Base-by-base conservation (phyloP, 2,888 invertebrate species). In the Tiphia femorata region DNA sequence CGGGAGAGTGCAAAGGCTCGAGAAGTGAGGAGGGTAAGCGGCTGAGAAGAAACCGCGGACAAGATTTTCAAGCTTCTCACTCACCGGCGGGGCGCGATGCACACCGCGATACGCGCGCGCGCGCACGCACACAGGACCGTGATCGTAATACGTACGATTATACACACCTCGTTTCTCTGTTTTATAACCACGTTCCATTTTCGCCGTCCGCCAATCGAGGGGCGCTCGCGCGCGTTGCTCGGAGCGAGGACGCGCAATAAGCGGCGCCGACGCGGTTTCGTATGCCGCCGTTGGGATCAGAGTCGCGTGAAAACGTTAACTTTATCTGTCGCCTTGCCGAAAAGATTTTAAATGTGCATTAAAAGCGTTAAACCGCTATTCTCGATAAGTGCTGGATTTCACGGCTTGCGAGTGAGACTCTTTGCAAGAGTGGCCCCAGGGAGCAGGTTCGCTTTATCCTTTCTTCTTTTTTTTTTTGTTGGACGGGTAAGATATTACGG, bases 351-450 rank as follows among this genome's bases (percentile, higher is more conserved):
- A 73, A 72, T 67, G 66, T 64, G 58, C 64, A 64, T 61, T 61
- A 67, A 72, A n/a, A 58, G 65, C 67, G 67, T 70, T 65, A 72
- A 70, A 67, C 66, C 66, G 68, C 62, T 60, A 70, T 63, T 52
- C 60, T 62, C 60, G 59, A 59, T 61, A 69, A 25, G 25, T n/a
- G n/a, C n/a, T n/a, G n/a, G n/a, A n/a, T 33, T 33, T 33, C 33
- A 33, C 33, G 1, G 33, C n/a, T n/a, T n/a, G n/a, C n/a, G n/a
- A n/a, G n/a, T n/a, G n/a, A n/a, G n/a, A n/a, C n/a, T n/a, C n/a
- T n/a, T n/a, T n/a, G n/a, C n/a, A n/a, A n/a, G n/a, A n/a, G n/a
- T n/a, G n/a, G n/a, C n/a, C n/a, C n/a, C n/a, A n/a, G n/a, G n/a
- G n/a, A n/a, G n/a, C n/a, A n/a, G n/a, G n/a, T n/a, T n/a, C n/a